Evolutionary conservation across 2,113 vertebrate genomes (phyloP), one percentile per base, ranked within the genome.

Genomic region (Hippopotamus amphibius): DNA sequence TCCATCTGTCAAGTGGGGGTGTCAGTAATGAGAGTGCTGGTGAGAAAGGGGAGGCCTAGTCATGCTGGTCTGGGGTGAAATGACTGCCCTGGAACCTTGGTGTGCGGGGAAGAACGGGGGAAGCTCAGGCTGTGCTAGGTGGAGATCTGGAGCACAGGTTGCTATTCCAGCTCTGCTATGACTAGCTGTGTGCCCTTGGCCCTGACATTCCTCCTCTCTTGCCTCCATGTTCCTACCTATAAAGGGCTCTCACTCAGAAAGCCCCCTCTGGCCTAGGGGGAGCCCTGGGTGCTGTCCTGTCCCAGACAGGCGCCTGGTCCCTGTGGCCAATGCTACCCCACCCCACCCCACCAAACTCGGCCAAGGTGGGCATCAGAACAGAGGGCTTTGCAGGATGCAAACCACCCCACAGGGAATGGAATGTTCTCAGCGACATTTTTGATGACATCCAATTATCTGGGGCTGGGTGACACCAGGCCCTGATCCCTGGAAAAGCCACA

Each of bases 91-190:
- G 46, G 80, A 37, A 46, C 24, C 41, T 77, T 33, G 0, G 26
- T 11, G 43, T 43, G 37, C 10, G 21, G 87, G 21, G 8, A 55
- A 19, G 41, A 65, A 14, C 30, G 16, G 41, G 57, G 50, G 81
- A 57, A 21, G 28, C 33, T 12, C 3, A 1, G 5, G 17, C 15
- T 1, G 0, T 48, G 4, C 15, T 5, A 7, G 57, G 53, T 57
- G 22, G n/a, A 30, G n/a, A 7, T 81, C 12, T 16, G n/a, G 63
- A 13, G n/a, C 21, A 22, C 41, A 12, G 50, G 37, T 7, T 0
- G 7, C 46, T 71, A 53, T 53, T 55, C 43, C 63, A 48, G n/a
- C 59, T 71, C 76, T 61, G 93, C n/a, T 11, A 2, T 0, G 2
- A 3, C 33, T 55, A 46, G 82, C 41, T 43, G 9, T 50, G 59